Conservation (phyloP, 2,888 invertebrate species). For the Caenorhabditis zanzibari region DNA sequence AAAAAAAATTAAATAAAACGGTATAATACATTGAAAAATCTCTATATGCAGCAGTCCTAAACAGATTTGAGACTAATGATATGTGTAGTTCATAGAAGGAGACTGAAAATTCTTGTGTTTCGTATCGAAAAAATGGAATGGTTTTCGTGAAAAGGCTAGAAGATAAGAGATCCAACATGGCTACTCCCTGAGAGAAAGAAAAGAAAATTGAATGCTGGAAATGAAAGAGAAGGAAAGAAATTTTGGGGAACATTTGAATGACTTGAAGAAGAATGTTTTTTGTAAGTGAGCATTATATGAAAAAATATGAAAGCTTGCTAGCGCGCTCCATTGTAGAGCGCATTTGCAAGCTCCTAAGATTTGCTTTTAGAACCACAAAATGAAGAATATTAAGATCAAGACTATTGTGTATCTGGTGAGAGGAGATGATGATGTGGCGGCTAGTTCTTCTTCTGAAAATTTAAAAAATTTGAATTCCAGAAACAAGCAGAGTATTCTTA, state of each 20-base stretch:
- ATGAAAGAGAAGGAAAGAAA: slow-evolving; percentile 18
- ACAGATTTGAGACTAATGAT: slow-evolving; percentile 43
- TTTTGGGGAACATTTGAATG: slow-evolving; percentile 6
- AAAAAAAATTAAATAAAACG: not conserved
- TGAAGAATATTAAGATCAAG: slow-evolving; percentile 7
- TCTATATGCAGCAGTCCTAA: slow-evolving; percentile 46
- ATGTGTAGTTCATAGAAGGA: slow-evolving; percentile 37
- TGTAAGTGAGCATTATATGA: slow-evolving; percentile 49
- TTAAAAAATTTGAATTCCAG: not conserved
- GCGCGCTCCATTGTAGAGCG: no score
- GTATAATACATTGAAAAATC: slow-evolving; percentile 14
- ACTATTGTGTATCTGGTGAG: slow-evolving; percentile 16
- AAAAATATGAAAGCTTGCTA: slow-evolving; percentile 2
- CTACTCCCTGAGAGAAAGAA: slow-evolving; percentile 56
- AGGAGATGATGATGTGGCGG: slow-evolving; percentile 19
- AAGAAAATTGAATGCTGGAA: slow-evolving; percentile 28
- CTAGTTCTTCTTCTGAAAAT: slow-evolving; percentile 52
- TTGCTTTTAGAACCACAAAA: slow-evolving; percentile 25
- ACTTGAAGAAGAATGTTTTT: slow-evolving; percentile 21
- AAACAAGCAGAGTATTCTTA: slow-evolving; percentile 69
- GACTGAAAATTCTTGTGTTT: not conserved
- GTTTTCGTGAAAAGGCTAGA: slow-evolving; percentile 14
- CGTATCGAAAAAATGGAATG: slow-evolving; percentile 1
- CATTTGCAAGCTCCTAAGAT: not conserved
- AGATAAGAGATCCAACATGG: slow-evolving; percentile 32